Evolutionary conservation across 2,888 invertebrate genomes (phyloP).

Genomic region (Lordiphosa andalusiaca): DNA sequence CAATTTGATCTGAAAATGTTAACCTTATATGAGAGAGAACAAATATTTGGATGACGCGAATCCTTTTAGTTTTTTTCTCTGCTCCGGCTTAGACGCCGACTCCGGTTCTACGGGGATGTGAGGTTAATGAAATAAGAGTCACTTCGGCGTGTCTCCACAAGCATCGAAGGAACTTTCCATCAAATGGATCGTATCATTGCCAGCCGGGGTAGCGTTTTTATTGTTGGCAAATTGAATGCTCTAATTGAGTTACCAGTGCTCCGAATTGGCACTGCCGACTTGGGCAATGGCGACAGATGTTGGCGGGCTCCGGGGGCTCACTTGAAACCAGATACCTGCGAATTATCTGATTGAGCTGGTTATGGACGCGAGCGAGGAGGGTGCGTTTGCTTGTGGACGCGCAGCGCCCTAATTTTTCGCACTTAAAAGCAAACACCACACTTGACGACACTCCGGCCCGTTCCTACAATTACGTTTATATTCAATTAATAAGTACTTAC

Average conservation of each 20-base stretch:
- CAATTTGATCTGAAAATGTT: no score
- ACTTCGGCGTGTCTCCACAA: no score
- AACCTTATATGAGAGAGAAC: no score
- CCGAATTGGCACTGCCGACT: conserved; percentile 13
- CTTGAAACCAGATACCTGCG: conserved; percentile 63
- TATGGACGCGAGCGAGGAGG: conserved; percentile 21
- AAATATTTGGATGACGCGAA: no score
- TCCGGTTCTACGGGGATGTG: no score
- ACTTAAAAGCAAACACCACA: conserved; percentile 20
- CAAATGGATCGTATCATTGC: conserved; percentile 30
- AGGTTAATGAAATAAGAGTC: no score
- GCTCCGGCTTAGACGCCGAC: no score
- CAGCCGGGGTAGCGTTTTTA: conserved; percentile 33
- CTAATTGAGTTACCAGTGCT: conserved; percentile 47
- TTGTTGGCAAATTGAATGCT: conserved; percentile 41
- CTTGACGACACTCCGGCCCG: conserved; percentile 18
- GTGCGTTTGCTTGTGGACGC: background rate
- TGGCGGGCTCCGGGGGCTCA: conserved; percentile 22
- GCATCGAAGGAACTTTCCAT: background rate
- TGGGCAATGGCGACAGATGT: conserved; percentile 49
- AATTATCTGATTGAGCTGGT: conserved; percentile 57
- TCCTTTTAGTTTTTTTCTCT: no score
- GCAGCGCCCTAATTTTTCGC: conserved; percentile 22
- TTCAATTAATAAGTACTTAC: conserved; percentile 14
- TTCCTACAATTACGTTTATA: conserved; percentile 7